These are phyloP conservation scores for Chloropsis cyanopogon DNA, from an alignment of 2,113 vertebrate genomes.

Conservation along the genomic window DNA sequence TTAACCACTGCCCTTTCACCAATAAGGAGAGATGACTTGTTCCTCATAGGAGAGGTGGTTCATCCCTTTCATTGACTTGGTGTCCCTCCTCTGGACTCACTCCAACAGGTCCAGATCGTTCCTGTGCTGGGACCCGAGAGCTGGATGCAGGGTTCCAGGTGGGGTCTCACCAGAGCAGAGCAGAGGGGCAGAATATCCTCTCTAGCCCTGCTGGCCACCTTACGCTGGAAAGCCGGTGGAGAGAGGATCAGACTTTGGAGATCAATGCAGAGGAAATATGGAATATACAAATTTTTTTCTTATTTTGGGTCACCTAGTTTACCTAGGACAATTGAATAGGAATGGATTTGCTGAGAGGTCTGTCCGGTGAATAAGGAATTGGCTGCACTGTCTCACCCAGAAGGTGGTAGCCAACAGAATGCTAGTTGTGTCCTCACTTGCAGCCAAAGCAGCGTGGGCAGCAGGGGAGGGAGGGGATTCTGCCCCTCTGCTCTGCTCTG, in stretches of 20 bases:
- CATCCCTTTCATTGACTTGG: neutral
- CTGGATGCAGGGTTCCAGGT: neutral
- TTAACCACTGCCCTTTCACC: neutral
- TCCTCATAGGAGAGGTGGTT: neutral
- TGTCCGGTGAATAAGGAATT: neutral
- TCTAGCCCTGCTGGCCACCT: neutral
- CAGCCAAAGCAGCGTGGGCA: accelerated
- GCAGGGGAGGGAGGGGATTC: neutral
- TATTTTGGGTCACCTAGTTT: neutral
- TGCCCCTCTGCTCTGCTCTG: neutral
- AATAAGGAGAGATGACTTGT: neutral
- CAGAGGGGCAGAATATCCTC: neutral
- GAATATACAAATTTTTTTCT: neutral
- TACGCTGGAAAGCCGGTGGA: neutral
- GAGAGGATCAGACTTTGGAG: neutral
- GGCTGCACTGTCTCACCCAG: neutral
- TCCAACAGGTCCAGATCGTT: accelerated
- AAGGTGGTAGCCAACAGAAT: neutral
- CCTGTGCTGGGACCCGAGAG: neutral
- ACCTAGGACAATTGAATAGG: neutral
- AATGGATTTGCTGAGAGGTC: neutral
- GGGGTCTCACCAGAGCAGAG: neutral
- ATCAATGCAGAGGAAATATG: neutral
- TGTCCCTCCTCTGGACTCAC: neutral
- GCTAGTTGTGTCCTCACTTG: too few relatives aligned